Evolutionary conservation across 2,797 vertebrate species (phyloP).

Genomic region (Enteromius afrohamiltoni): DNA sequence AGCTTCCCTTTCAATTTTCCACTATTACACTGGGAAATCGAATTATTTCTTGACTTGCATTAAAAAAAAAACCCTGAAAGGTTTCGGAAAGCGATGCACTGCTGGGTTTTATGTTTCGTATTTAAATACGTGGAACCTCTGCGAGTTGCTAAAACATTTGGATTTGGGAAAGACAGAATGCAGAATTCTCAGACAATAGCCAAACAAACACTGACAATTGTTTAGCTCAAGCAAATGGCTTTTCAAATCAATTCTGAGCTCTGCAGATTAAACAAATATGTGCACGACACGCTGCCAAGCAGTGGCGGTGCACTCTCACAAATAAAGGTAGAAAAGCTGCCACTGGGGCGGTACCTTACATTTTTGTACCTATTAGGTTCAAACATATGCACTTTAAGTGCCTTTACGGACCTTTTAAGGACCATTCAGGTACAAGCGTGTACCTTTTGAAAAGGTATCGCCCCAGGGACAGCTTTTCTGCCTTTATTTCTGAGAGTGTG

Average conservation of each 20-base stretch:
- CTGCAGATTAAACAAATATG: conserved; percentile 14
- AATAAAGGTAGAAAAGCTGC: too few relatives aligned
- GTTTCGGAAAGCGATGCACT: conserved; percentile 9
- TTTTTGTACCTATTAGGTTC: too few relatives aligned
- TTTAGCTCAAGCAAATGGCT: not conserved
- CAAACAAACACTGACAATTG: not conserved
- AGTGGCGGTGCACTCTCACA: too few relatives aligned
- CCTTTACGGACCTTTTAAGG: too few relatives aligned
- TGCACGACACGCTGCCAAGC: not conserved
- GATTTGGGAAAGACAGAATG: conserved; percentile 7
- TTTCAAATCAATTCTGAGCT: not conserved
- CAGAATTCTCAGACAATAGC: not conserved
- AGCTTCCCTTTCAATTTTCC: conserved; percentile 16
- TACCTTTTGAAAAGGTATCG: too few relatives aligned
- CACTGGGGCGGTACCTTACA: too few relatives aligned
- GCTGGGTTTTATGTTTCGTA: not conserved
- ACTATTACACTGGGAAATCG: conserved; percentile 15
- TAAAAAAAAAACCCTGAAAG: not conserved
- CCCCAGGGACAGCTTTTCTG: too few relatives aligned
- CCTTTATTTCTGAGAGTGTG: too few relatives aligned
- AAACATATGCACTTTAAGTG: too few relatives aligned
- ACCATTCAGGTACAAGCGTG: too few relatives aligned
- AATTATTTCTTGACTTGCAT: conserved; percentile 30
- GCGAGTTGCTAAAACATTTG: conserved; percentile 29
- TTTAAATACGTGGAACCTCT: conserved; percentile 28